Percentiles rank a stretch among this genome's conserved stretches.
phyloP scores from a whole-genome alignment of 2,113 vertebrate species.

The Chloebia gouldiae region DNA sequence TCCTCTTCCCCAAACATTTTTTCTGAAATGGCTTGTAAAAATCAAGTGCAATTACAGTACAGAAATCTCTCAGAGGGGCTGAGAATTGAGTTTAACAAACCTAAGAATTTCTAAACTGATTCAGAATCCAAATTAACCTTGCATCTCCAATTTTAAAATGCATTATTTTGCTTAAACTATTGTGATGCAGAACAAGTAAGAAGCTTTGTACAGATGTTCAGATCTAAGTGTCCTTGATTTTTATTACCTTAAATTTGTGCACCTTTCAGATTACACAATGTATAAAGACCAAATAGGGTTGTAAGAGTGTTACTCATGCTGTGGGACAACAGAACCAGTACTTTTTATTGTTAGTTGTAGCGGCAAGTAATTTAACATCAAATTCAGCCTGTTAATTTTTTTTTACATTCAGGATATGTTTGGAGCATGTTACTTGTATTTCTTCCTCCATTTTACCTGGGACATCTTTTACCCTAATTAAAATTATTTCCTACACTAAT shows the following conservation, averaged over 20 bases:
- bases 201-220: neutral
- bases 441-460: constrained; percentile 67
- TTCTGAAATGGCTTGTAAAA: neutral
- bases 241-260: neutral
- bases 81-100: neutral
- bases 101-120: neutral
- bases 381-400: neutral
- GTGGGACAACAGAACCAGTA: neutral
- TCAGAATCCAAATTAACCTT: neutral
- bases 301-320: neutral
- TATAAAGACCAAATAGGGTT: neutral
- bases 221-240: neutral
- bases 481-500: constrained; percentile 89
- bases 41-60: neutral
- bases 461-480: constrained; percentile 75
- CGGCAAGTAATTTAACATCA: neutral
- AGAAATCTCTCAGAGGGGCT: neutral
- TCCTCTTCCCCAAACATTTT: neutral
- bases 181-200: neutral
- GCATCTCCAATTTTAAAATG: neutral
- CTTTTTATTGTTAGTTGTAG: neutral
- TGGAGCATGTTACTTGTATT: constrained; percentile 41
- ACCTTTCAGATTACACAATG: neutral
- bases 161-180: neutral
- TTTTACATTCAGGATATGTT: constrained; percentile 2